A percentile compares a stretch with the other conserved stretches of the same genome.
phyloP scores from a whole-genome alignment of 1,140 invertebrate species.

The Drosophila tristis region DNA sequence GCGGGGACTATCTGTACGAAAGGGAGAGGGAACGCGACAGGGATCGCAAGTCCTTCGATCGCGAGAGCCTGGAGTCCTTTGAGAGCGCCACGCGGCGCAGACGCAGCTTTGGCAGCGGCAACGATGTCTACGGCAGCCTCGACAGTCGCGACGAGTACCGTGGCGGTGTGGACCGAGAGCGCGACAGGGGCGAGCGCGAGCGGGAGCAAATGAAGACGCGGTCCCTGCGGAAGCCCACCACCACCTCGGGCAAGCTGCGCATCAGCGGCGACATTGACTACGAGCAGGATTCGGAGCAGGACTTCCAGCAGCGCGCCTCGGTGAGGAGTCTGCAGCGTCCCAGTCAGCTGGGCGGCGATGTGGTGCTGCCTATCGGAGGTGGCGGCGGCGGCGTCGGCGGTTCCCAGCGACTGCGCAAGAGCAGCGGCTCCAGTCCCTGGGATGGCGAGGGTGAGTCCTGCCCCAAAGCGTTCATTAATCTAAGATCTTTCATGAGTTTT shows the following conservation, averaged over 20 bases:
- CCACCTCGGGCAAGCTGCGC: slow-evolving; percentile 66
- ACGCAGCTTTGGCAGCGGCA: slow-evolving; percentile 82
- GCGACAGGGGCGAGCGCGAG: slow-evolving; percentile 45
- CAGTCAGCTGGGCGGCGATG: slow-evolving; percentile 60
- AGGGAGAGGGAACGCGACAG: slow-evolving; percentile 55
- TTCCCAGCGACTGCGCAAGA: slow-evolving; percentile 77
- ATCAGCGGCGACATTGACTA: slow-evolving; percentile 79
- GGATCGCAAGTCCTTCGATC: slow-evolving; percentile 81
- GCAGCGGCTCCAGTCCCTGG: slow-evolving; percentile 85
- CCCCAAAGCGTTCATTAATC: too few relatives aligned
- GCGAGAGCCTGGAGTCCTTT: slow-evolving; percentile 82
- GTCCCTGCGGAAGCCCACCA: slow-evolving; percentile 69
- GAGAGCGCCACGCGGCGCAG: slow-evolving; percentile 73
- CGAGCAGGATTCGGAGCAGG: slow-evolving; percentile 82
- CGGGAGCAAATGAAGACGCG: slow-evolving; percentile 73
- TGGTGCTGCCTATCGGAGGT: slow-evolving; percentile 29
- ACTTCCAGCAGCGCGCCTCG: slow-evolving; percentile 58
- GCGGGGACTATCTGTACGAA: slow-evolving; percentile 71
- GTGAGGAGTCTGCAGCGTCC: slow-evolving; percentile 76
- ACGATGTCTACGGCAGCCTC: slow-evolving; percentile 80
- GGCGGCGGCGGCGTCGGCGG: slow-evolving; percentile 10
- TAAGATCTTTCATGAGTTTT: background rate
- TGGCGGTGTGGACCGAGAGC: slow-evolving; percentile 13
- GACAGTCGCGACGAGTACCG: slow-evolving; percentile 80
- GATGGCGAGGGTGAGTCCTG: slow-evolving; percentile 85